A percentile compares a stretch with the other conserved stretches of the same genome.
These are phyloP conservation scores for Pseudochirops corinnae DNA, from an alignment of 2,797 vertebrate genomes.

Conservation along the genomic window DNA sequence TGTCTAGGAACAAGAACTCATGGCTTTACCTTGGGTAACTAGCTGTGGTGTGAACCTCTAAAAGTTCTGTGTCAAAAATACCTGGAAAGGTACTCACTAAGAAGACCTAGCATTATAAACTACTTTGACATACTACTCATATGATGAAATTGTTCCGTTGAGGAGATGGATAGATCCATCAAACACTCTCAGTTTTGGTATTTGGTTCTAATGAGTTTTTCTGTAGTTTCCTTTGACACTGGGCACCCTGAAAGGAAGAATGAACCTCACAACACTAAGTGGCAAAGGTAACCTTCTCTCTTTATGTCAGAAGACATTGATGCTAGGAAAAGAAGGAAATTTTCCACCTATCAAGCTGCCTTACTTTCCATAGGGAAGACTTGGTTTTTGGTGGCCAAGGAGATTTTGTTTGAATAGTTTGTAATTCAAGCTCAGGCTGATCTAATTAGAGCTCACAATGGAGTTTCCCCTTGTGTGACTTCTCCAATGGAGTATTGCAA, in stretches of 20 bases:
- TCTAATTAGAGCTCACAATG: constrained; percentile 19
- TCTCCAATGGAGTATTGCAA: constrained; percentile 38
- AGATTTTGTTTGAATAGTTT: constrained; percentile 43
- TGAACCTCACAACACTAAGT: not conserved
- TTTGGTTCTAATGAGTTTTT: not conserved
- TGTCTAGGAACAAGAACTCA: not conserved
- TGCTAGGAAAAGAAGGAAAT: not conserved
- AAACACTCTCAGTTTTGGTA: not conserved
- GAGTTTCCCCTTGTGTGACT: constrained; percentile 46
- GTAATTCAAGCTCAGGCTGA: constrained; percentile 22
- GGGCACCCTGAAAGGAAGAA: not conserved
- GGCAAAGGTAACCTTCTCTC: too few relatives aligned
- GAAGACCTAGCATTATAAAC: not conserved
- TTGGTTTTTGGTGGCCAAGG: not conserved
- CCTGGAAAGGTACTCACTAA: not conserved
- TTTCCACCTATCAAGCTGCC: not conserved
- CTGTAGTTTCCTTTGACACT: not conserved
- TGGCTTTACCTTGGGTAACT: not conserved
- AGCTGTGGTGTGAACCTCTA: not conserved
- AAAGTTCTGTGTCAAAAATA: not conserved
- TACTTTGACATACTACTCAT: not conserved
- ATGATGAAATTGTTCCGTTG: not conserved
- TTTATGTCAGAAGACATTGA: not conserved
- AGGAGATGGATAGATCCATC: not conserved
- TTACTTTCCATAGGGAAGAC: not conserved